Conservation (phyloP, 2,797 vertebrate genomes). For the Phalloptychus januarius region DNA sequence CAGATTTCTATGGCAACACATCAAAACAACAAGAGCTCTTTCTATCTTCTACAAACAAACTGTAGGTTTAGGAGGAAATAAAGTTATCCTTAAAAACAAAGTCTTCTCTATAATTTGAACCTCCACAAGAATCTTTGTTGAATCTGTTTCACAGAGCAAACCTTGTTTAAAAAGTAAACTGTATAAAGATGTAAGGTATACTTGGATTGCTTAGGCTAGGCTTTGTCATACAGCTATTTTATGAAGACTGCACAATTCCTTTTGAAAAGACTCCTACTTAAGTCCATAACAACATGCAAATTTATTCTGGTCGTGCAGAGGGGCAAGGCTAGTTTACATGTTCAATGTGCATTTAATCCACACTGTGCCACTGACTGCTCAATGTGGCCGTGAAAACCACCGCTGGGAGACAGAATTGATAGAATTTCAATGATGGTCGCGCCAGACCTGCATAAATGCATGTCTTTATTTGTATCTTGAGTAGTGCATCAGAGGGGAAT, state of each 20-base stretch:
- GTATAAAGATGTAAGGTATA: neutral
- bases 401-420: constrained; percentile 21
- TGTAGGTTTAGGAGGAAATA: neutral
- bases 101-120: neutral
- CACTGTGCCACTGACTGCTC: constrained; percentile 6
- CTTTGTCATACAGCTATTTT: constrained; percentile 13
- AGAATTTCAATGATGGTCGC: constrained; percentile 57
- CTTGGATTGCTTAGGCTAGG: neutral
- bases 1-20: neutral
- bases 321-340: constrained; percentile 13
- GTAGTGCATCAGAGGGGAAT: constrained; percentile 30
- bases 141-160: neutral
- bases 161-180: neutral
- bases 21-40: neutral
- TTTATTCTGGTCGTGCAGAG: constrained; percentile 20
- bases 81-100: neutral
- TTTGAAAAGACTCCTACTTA: constrained; percentile 14
- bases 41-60: neutral
- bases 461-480: constrained; percentile 50
- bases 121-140: constrained; percentile 5
- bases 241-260: constrained; percentile 11
- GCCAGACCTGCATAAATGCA: constrained; percentile 42
- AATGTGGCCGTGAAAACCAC: constrained; percentile 13
- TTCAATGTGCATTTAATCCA: constrained; percentile 26
- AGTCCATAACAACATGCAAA: constrained; percentile 17